Evolutionary conservation across 2,888 invertebrate species (phyloP).

Genomic region (Hirtodrosophila cameraria): DNA sequence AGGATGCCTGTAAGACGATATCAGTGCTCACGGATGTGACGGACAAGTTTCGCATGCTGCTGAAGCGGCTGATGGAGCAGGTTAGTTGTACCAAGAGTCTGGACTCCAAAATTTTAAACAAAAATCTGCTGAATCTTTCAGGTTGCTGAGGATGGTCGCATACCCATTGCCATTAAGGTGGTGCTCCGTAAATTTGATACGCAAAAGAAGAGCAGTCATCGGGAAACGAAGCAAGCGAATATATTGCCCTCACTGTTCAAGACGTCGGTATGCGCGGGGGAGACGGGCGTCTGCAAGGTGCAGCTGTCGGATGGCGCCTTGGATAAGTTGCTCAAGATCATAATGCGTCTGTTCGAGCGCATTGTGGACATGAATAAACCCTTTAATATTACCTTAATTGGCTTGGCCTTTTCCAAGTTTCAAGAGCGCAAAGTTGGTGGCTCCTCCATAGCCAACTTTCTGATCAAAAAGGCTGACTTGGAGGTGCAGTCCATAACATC

Average conservation of each 20-base stretch:
- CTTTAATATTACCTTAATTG: conserved; percentile 91
- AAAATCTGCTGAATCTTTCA: conserved; percentile 11
- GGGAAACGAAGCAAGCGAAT: conserved; percentile 91
- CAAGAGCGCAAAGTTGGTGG: conserved; percentile 88
- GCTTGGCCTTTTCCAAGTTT: conserved; percentile 93
- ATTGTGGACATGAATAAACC: conserved; percentile 89
- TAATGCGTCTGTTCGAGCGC: conserved; percentile 91
- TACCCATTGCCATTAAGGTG: conserved; percentile 90
- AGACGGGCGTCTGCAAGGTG: conserved; percentile 83
- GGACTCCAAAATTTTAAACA: too few species aligned
- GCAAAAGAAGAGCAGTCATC: conserved; percentile 88
- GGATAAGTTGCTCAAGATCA: conserved; percentile 88
- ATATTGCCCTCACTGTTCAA: conserved; percentile 88
- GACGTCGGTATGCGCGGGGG: conserved; percentile 63
- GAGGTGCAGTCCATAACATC: conserved; percentile 91
- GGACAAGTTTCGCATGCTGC: conserved; percentile 88
- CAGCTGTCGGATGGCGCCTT: conserved; percentile 85
- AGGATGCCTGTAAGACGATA: conserved; percentile 91
- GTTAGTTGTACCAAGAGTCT: conserved; percentile 83
- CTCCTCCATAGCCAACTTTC: conserved; percentile 90
- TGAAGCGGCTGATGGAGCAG: conserved; percentile 89
- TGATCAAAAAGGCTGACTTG: conserved; percentile 88
- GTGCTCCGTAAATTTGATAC: conserved; percentile 90
- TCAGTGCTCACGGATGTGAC: conserved; percentile 90
- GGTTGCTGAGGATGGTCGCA: conserved; percentile 89